These are phyloP conservation scores for Temnothorax unifasciatus DNA, from an alignment of 2,888 invertebrate genomes.

Conservation along the genomic window DNA sequence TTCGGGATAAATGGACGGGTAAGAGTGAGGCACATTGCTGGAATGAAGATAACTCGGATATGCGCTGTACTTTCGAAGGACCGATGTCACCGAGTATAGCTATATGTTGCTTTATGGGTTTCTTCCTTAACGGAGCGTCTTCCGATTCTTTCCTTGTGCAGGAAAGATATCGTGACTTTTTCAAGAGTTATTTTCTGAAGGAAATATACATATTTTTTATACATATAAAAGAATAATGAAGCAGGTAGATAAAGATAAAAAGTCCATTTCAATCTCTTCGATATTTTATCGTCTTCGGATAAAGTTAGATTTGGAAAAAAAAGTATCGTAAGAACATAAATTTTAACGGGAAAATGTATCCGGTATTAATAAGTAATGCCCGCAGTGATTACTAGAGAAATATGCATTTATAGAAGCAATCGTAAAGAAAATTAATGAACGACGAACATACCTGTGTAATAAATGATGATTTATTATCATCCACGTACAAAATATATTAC, in stretches of 20 bases:
- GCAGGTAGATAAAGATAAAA: neutral
- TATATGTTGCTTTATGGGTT: constrained; percentile 14
- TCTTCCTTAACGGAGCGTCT: constrained; percentile 17
- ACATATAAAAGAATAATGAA: neutral
- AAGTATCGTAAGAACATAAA: neutral
- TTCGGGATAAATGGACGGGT: constrained; percentile 30
- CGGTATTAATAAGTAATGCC: neutral
- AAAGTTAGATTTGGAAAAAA: constrained; percentile 6
- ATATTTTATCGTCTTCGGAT: neutral
- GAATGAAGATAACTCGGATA: constrained; percentile 56
- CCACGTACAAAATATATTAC: constrained; percentile 18
- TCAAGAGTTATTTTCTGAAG: neutral
- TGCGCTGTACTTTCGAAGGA: constrained; percentile 32
- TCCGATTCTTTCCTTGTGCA: constrained; percentile 1
- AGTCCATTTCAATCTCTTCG: neutral
- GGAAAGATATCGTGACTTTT: constrained; percentile 13
- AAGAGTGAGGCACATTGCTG: constrained; percentile 25
- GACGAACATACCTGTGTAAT: neutral
- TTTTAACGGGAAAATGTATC: constrained; percentile 6
- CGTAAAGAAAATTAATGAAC: constrained; percentile 16
- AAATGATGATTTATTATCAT: constrained; percentile 31
- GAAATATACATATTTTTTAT: neutral
- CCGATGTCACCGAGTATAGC: constrained; percentile 18
- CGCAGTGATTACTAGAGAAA: neutral
- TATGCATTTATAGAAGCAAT: constrained; percentile 23